A percentile compares a stretch with the other conserved stretches of the same genome.
phyloP scores from a whole-genome alignment of 2,888 invertebrate species.

The Autographa pulchrina region DNA sequence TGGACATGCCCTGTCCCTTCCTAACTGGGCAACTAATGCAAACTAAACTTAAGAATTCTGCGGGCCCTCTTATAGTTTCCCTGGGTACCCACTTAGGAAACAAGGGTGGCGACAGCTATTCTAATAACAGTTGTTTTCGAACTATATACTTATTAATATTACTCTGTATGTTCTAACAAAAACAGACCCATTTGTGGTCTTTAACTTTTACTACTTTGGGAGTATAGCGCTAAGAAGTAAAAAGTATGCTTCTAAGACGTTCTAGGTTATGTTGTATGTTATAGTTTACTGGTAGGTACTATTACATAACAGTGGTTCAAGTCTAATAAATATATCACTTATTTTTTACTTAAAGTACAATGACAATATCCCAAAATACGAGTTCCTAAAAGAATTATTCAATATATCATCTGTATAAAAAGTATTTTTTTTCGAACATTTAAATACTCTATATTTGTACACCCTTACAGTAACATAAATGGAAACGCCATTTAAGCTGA shows the following conservation, averaged over 20 bases:
- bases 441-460: too few species aligned
- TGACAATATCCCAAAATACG: too few species aligned
- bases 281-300: background rate
- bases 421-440: too few species aligned
- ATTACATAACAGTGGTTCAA: too few species aligned
- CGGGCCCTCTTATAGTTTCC: background rate
- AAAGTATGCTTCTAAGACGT: background rate
- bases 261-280: background rate
- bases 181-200: slow-evolving; percentile 13
- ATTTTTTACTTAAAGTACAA: too few species aligned
- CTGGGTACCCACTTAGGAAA: slow-evolving; percentile 2
- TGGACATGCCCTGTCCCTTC: background rate
- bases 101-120: background rate
- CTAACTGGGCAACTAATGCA: background rate
- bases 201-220: slow-evolving; percentile 5
- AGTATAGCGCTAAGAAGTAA: background rate
- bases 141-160: slow-evolving; percentile 6
- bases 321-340: too few species aligned
- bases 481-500: slow-evolving; percentile 9
- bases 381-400: too few species aligned
- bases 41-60: slow-evolving; percentile 6
- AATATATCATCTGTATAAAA: too few species aligned
- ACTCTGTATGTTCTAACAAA: background rate
- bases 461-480: background rate
- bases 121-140: background rate